phyloP scores from a whole-genome alignment of 2,113 vertebrate genomes.

The Aepyceros melampus region DNA sequence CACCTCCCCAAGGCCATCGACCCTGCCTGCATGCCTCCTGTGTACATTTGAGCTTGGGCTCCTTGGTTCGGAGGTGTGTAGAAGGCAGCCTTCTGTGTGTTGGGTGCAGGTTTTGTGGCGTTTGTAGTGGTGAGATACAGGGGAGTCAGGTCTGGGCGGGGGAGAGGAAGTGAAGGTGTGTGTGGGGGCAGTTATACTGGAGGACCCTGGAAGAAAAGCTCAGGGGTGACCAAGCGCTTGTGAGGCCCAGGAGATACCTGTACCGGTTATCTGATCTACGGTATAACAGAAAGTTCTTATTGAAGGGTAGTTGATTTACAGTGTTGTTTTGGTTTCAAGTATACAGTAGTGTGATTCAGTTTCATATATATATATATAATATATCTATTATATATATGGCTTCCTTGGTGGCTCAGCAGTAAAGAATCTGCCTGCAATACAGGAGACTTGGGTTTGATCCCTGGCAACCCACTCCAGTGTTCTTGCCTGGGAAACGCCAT shows the following conservation, averaged over 20 bases:
- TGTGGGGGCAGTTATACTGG: background rate
- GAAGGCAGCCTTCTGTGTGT: background rate
- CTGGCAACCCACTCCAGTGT: background rate
- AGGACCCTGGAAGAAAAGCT: background rate
- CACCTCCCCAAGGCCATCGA: background rate
- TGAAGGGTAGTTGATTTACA: background rate
- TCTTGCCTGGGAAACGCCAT: background rate
- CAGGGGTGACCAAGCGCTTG: background rate
- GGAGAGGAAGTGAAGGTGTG: background rate
- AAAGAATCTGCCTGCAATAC: background rate
- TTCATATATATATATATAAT: background rate
- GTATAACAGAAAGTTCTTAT: background rate
- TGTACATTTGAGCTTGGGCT: background rate
- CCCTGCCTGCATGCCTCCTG: background rate
- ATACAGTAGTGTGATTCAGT: background rate
- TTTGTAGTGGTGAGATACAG: background rate
- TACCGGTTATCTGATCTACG: background rate
- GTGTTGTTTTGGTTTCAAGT: background rate
- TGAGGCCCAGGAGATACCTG: background rate
- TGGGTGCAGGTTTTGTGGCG: background rate
- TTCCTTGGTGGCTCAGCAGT: background rate
- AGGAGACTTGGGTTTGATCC: background rate
- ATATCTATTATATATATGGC: background rate
- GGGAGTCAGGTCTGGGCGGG: background rate
- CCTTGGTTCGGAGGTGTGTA: background rate